Percentiles rank a stretch among this genome's conserved stretches.
Evolutionary conservation across 53 echinoderm and acorn worm genomes (phyloP).

Genomic region (Crossaster papposus): DNA sequence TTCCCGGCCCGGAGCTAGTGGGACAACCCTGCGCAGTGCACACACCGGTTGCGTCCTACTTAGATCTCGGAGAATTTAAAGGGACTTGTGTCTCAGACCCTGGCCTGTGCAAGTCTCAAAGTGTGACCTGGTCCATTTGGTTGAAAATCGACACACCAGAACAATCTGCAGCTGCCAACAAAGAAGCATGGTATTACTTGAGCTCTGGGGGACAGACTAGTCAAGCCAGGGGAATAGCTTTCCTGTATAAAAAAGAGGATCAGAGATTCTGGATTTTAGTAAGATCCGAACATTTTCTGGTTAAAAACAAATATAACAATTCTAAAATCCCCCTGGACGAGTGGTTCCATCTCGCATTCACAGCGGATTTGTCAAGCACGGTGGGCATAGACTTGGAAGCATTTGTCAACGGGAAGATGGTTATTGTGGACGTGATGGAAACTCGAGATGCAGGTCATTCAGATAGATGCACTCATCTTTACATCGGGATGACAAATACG

Average conservation of each 20-base stretch:
- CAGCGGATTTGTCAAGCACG: background rate
- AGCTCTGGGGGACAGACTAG: constrained; percentile 20
- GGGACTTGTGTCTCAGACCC: constrained; percentile 27
- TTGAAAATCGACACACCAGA: background rate
- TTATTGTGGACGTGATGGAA: background rate
- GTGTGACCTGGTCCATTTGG: constrained; percentile 31
- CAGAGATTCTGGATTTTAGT: background rate
- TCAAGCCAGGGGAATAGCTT: background rate
- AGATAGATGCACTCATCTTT: background rate
- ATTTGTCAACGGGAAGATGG: background rate
- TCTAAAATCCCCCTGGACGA: background rate
- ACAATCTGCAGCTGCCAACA: background rate
- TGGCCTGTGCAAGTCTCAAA: constrained; percentile 3
- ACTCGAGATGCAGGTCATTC: background rate
- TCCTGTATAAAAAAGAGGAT: background rate
- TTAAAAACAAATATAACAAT: background rate
- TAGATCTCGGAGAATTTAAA: constrained; percentile 30
- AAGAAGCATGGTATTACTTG: background rate
- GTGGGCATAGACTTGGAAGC: too few species aligned
- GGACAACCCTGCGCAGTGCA: constrained; percentile 27
- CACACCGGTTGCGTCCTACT: background rate
- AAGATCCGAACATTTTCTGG: background rate
- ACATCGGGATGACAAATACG: background rate
- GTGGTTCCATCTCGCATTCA: background rate
- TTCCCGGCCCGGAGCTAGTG: background rate